Percentiles rank a stretch among this genome's conserved stretches.
phyloP scores from a whole-genome alignment of 2,113 vertebrate genomes.

The Cyanocitta stelleri region DNA sequence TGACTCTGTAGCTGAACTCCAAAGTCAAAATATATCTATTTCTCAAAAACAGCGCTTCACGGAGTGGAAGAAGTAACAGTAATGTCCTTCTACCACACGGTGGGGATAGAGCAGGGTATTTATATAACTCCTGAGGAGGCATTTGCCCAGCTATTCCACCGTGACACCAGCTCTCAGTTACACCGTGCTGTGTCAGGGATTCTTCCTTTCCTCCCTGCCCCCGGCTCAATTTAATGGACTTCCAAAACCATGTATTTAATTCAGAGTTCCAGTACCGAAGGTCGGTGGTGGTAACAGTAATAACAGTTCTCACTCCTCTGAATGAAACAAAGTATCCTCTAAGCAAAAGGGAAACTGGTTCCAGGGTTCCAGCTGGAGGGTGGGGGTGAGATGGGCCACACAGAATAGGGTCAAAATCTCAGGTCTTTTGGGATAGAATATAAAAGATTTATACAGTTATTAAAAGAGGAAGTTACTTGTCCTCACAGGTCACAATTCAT shows the following conservation, averaged over 20 bases:
- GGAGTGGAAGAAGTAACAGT: neutral
- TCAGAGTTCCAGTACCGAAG: neutral
- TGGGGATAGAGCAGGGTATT: conserved; percentile 59
- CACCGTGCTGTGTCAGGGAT: neutral
- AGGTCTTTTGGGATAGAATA: neutral
- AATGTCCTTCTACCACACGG: conserved; percentile 49
- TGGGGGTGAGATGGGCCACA: neutral
- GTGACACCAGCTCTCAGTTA: neutral
- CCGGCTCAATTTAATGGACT: neutral
- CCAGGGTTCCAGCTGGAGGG: neutral
- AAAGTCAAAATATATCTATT: neutral
- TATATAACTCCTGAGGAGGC: neutral
- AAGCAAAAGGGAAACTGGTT: neutral
- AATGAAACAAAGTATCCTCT: neutral
- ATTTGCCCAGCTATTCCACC: neutral
- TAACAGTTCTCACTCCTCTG: neutral
- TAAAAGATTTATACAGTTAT: neutral
- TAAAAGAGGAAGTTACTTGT: neutral
- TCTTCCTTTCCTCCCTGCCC: neutral
- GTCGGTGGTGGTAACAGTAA: neutral
- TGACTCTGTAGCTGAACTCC: conserved; percentile 15
- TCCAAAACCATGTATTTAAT: neutral
- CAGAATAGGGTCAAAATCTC: neutral
- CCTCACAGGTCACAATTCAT: neutral
- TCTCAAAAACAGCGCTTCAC: neutral